Evolutionary conservation across 1,140 invertebrate species (phyloP).

Genomic region (Saccostrea echinata): DNA sequence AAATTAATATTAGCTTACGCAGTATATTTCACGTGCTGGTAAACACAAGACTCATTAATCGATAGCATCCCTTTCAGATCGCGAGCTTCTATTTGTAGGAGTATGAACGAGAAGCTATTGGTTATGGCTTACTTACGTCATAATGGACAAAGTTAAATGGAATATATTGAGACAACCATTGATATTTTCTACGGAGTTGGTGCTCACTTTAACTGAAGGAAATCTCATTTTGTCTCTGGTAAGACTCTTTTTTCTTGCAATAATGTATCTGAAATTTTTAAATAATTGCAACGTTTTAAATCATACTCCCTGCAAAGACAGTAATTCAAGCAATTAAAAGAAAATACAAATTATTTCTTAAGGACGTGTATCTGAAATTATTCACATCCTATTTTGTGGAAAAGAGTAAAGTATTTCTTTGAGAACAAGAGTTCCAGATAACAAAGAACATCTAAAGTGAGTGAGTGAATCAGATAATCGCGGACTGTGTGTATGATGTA

Average conservation of each 20-base stretch:
- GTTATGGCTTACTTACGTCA: background rate
- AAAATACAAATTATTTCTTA: too few species aligned
- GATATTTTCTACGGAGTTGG: background rate
- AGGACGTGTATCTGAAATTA: too few species aligned
- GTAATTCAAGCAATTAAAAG: too few species aligned
- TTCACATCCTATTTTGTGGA: too few species aligned
- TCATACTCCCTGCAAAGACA: too few species aligned
- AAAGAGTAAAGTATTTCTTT: too few species aligned
- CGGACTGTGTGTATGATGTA: too few species aligned
- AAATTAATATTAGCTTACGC: slow-evolving; percentile 11
- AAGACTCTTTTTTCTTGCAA: background rate
- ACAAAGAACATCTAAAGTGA: too few species aligned
- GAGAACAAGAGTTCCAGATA: too few species aligned
- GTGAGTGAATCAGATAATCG: too few species aligned
- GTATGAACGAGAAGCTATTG: background rate
- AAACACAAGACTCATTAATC: background rate
- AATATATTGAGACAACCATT: background rate
- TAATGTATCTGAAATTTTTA: background rate
- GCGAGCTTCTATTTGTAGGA: background rate
- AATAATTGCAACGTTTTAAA: too few species aligned
- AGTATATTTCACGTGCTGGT: background rate
- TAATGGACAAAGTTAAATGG: background rate
- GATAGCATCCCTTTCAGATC: background rate
- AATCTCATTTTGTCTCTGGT: background rate
- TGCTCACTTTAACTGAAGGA: background rate